Evolutionary conservation across 1,140 invertebrate species (phyloP).

Genomic region (Polypedilum pembai): DNA sequence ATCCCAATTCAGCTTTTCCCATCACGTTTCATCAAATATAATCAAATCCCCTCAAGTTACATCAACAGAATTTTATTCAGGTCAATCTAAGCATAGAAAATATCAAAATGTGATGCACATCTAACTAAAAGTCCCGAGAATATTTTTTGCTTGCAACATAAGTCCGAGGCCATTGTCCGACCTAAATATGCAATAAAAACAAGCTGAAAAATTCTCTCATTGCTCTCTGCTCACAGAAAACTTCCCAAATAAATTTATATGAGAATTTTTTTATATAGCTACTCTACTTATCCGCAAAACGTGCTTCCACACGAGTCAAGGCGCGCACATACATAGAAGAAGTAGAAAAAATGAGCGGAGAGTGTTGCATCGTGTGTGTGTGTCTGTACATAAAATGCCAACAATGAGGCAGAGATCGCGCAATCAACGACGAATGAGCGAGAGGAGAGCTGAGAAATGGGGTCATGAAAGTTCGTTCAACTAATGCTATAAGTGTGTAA

Average conservation of each 20-base stretch:
- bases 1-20: no score
- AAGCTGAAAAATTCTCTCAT: no score
- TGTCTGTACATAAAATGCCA: background rate
- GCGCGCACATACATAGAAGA: background rate
- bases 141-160: background rate
- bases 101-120: no score
- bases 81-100: no score
- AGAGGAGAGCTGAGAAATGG: background rate
- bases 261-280: background rate
- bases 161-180: constrained; percentile 5
- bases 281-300: constrained; percentile 14
- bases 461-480: background rate
- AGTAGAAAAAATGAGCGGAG: background rate
- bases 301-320: background rate
- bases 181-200: background rate
- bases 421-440: background rate
- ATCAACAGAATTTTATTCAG: no score
- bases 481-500: background rate
- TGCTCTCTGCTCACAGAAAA: background rate
- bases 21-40: no score
- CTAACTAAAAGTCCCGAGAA: no score
- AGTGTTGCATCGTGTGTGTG: background rate
- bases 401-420: constrained; percentile 15
- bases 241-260: background rate
- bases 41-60: no score